Base-by-base conservation (phyloP, 2,797 vertebrate species). In the Darevskia mixta region DNA sequence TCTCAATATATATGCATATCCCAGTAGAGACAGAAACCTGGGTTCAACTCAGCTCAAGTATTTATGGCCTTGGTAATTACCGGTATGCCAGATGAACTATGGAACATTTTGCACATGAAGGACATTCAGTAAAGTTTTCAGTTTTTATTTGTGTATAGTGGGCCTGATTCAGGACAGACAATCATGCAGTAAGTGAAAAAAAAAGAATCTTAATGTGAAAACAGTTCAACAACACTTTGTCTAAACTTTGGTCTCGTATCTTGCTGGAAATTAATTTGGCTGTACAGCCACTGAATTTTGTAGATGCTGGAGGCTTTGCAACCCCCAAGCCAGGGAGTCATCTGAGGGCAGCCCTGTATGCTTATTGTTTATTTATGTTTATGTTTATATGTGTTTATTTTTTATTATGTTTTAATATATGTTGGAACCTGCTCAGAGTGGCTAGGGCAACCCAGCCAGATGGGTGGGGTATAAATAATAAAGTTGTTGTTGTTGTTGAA, bases 261-360 rank as follows among this genome's bases (percentile, higher is more conserved):
- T 78, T 85, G 81, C 71, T 81, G 83, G 92, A 86, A 93, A 91
- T 69, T 90, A 89, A 88, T 45, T 90, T 82, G 88, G 91, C 93
- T 92, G 87, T 61, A 87, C 49, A 79, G 49, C 29, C 15, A 41
- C 3, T 32, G n/a, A 79, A 81, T 27, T 38, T 27, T 2, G 0
- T 72, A 55, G 15, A 55, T 55, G 49, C 15, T 55, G 13, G 49
- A 55, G 49, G 49, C 49, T 55, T 55, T 55, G 49, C 49, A 55
- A 55, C 49, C 49, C 49, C 49, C 13, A 55, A 55, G 49, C 49
- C 49, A 55, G 11, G 13, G 49, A 55, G 49, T 13, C 13, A 55
- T 55, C 49, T 55, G 49, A 55, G 1, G 49, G 49, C 49, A 55
- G 49, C 49, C 49, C 3, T 55, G 49, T 55, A 15, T 55, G 49